These are phyloP conservation scores for Brachyhypopomus gauderio DNA, from an alignment of 2,113 vertebrate species.

Conservation along the genomic window DNA sequence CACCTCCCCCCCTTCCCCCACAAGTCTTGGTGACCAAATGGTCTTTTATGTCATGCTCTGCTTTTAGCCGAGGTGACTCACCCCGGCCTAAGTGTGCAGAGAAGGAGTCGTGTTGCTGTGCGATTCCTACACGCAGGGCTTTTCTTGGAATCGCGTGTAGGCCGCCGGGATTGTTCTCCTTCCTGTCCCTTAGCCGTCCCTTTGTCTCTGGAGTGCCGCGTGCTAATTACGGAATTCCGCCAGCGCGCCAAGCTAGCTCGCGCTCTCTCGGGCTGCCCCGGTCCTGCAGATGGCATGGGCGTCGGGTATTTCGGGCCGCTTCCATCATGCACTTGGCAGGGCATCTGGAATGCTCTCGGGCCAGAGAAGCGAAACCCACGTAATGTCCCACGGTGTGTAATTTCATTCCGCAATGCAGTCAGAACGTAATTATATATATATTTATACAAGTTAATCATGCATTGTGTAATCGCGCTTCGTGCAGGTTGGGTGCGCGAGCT, in stretches of 20 bases:
- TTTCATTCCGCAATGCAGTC: constrained; percentile 20
- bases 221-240: constrained; percentile 76
- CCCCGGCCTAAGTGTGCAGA: constrained; percentile 15
- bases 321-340: constrained; percentile 62
- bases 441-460: neutral
- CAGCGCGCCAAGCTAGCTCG: constrained; percentile 55
- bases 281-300: constrained; percentile 59
- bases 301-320: constrained; percentile 69
- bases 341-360: constrained; percentile 25
- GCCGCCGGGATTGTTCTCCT: constrained; percentile 75
- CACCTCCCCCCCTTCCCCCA: neutral
- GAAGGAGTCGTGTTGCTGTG: constrained; percentile 61
- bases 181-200: constrained; percentile 74
- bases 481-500: no score
- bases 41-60: constrained; percentile 48
- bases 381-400: neutral
- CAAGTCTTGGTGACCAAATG: constrained; percentile 35
- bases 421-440: neutral
- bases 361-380: neutral
- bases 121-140: constrained; percentile 65
- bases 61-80: constrained; percentile 51
- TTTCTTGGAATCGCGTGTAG: constrained; percentile 77
- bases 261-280: constrained; percentile 46
- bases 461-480: neutral
- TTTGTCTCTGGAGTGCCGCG: constrained; percentile 69